Percentiles rank a stretch among this genome's conserved stretches.
These are phyloP conservation scores for Melanotaenia parkinsoni DNA, from an alignment of 2,797 vertebrate genomes.

Conservation along the genomic window DNA sequence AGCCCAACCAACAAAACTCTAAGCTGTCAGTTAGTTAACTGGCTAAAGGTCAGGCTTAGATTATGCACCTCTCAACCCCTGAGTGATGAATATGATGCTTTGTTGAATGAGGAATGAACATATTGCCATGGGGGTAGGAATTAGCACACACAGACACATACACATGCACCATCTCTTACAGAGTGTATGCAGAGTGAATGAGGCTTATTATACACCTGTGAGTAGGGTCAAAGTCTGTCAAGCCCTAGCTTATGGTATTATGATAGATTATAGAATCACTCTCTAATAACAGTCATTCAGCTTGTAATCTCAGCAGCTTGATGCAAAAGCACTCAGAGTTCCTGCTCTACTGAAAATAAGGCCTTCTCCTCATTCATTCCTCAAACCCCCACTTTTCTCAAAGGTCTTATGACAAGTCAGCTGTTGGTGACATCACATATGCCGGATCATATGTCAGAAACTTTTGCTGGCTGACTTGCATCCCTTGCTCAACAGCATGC, in stretches of 20 bases:
- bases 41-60: conserved; percentile 84
- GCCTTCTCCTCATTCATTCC: conserved; percentile 59
- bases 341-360: conserved; percentile 72
- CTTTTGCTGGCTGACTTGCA: conserved; percentile 86
- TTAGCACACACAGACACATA: conserved; percentile 73
- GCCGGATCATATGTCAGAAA: conserved; percentile 87
- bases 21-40: conserved; percentile 87
- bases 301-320: conserved; percentile 84
- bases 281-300: conserved; percentile 91
- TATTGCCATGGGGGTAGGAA: conserved; percentile 86
- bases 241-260: conserved; percentile 94
- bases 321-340: conserved; percentile 72
- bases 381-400: conserved; percentile 66
- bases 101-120: conserved; percentile 90
- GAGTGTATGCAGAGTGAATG: conserved; percentile 87
- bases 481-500: conserved; percentile 73
- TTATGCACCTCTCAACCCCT: conserved; percentile 86
- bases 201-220: conserved; percentile 92
- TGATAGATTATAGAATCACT: conserved; percentile 96
- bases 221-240: conserved; percentile 94
- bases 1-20: conserved; percentile 62
- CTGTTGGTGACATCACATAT: conserved; percentile 90
- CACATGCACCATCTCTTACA: conserved; percentile 50
- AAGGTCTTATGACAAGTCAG: conserved; percentile 92
- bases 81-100: conserved; percentile 90